Conservation (phyloP, 2,888 invertebrate species). For the Eupeodes latifasciatus region DNA sequence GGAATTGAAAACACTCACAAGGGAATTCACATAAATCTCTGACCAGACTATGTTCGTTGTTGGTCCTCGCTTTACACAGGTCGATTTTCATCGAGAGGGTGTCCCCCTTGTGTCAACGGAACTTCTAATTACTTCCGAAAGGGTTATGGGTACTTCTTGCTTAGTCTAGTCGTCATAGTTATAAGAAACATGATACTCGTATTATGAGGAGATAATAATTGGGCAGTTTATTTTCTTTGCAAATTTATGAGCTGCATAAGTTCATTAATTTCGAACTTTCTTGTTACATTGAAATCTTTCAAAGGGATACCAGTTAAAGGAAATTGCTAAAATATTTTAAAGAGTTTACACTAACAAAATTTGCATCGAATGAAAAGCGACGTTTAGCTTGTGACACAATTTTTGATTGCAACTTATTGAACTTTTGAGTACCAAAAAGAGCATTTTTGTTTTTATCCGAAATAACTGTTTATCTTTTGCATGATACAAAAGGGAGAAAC, state of each 20-base stretch:
- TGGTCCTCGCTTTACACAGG: conserved; percentile 23
- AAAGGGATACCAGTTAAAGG: not conserved
- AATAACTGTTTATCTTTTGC: no score
- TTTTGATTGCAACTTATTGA: no score
- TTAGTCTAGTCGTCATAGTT: conserved; percentile 8
- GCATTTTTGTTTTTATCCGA: no score
- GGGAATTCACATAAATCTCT: conserved; percentile 67
- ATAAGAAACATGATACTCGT: conserved; percentile 46
- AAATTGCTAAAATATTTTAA: no score
- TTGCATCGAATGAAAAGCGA: no score
- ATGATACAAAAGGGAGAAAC: no score
- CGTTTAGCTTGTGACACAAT: no score
- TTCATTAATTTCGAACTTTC: not conserved
- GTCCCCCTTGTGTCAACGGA: conserved; percentile 14
- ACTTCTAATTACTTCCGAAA: conserved; percentile 55
- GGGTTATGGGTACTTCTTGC: conserved; percentile 36
- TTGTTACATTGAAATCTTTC: not conserved
- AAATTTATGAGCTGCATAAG: conserved; percentile 45
- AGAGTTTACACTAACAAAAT: no score
- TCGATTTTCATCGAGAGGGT: conserved; percentile 9
- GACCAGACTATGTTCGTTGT: conserved; percentile 24
- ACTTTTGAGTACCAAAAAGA: no score
- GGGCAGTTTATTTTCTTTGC: conserved; percentile 49
- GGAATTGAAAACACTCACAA: conserved; percentile 49
- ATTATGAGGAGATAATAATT: conserved; percentile 10